phyloP scores from a whole-genome alignment of 1,140 invertebrate genomes.

The Semibalanus balanoides region DNA sequence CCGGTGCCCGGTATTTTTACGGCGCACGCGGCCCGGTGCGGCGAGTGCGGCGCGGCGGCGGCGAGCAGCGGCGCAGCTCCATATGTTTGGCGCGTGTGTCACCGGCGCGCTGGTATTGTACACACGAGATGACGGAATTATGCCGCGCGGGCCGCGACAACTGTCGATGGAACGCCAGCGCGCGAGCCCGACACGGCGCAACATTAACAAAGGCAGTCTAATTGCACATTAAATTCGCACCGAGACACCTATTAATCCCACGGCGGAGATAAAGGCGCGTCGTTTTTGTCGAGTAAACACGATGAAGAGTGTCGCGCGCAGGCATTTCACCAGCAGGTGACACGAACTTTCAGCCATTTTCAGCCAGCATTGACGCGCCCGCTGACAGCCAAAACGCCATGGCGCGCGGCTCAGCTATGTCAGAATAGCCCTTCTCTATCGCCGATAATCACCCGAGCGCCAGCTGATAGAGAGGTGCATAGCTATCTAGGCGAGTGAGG shows the following conservation, averaged over 20 bases:
- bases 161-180: neutral
- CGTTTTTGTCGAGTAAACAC: neutral
- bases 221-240: conserved; percentile 1
- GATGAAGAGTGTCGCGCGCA: neutral
- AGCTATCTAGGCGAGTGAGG: no score
- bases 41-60: no score
- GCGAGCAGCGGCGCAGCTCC: neutral
- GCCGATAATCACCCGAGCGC: no score
- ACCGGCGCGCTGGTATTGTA: neutral
- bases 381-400: neutral
- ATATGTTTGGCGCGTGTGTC: neutral
- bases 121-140: neutral
- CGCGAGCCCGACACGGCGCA: neutral
- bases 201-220: conserved; percentile 2
- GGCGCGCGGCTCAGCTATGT: no score
- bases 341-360: no score
- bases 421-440: no score
- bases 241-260: neutral
- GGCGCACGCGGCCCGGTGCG: no score
- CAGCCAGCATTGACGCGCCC: no score
- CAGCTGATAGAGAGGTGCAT: no score
- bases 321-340: neutral
- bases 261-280: neutral
- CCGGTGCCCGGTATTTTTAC: neutral
- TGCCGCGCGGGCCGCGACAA: neutral